A percentile compares a stretch with the other conserved stretches of the same genome.
These are phyloP conservation scores for Sander vitreus DNA, from an alignment of 2,113 vertebrate genomes.

Conservation along the genomic window DNA sequence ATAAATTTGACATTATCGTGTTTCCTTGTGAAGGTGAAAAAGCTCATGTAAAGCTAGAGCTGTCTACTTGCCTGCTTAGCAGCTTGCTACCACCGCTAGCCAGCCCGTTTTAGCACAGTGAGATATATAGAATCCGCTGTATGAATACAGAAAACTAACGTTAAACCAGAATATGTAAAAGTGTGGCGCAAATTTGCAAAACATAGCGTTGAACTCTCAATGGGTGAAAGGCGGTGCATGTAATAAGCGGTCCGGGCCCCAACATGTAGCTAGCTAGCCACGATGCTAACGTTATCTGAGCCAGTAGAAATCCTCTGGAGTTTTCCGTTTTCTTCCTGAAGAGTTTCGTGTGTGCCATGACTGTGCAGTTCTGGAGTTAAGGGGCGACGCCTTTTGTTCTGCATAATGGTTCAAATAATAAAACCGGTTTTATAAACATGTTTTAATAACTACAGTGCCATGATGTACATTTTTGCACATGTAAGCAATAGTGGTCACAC, in stretches of 20 bases:
- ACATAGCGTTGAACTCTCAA: not conserved
- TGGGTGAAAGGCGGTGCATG: not conserved
- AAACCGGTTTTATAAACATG: not conserved
- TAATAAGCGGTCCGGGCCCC: not conserved
- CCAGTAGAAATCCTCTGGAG: slow-evolving; percentile 14
- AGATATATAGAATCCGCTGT: not conserved
- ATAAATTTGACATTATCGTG: not conserved
- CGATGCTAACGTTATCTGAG: slow-evolving; percentile 31
- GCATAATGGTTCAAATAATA: slow-evolving; percentile 15
- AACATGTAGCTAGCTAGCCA: slow-evolving; percentile 4
- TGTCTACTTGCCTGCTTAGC: not conserved
- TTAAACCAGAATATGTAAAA: not conserved
- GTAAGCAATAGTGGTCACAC: not conserved
- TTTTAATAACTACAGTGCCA: not conserved
- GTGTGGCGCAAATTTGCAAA: not conserved
- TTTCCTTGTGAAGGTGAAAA: not conserved
- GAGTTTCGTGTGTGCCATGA: slow-evolving; percentile 78
- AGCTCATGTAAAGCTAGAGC: not conserved
- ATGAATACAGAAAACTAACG: not conserved
- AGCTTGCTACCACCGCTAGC: not conserved
- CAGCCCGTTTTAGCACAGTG: not conserved
- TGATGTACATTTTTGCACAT: not conserved
- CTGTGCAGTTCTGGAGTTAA: slow-evolving; percentile 85
- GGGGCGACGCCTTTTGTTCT: slow-evolving; percentile 79
- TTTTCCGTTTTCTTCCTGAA: slow-evolving; percentile 22